phyloP scores from a whole-genome alignment of 2,113 vertebrate species.

The Lophochroa leadbeateri region DNA sequence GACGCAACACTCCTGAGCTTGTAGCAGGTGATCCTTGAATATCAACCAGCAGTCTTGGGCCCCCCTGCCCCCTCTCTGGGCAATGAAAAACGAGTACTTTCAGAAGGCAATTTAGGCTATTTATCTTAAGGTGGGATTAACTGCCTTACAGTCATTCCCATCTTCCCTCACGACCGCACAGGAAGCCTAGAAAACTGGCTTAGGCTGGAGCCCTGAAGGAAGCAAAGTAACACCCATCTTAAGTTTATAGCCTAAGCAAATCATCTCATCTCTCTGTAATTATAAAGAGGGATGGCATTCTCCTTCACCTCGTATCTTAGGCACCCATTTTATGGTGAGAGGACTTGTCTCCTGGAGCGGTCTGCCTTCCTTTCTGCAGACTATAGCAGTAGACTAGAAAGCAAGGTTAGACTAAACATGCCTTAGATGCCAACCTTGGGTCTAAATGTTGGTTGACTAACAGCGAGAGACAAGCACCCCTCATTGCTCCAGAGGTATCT shows the following conservation, averaged over 20 bases:
- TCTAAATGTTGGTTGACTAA: not conserved
- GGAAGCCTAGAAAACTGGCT: not conserved
- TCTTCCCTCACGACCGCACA: not conserved
- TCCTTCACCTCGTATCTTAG: not conserved
- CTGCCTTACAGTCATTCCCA: fast-evolving
- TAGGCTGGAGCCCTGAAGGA: not conserved
- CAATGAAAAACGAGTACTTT: not conserved
- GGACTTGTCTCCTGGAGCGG: not conserved
- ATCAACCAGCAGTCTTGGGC: no score
- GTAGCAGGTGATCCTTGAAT: no score
- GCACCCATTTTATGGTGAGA: not conserved
- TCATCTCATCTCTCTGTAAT: not conserved
- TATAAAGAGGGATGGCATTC: not conserved
- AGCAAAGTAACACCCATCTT: not conserved
- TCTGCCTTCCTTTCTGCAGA: not conserved
- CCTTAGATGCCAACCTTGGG: not conserved
- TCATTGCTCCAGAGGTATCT: not conserved
- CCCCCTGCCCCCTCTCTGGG: no score
- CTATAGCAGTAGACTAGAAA: not conserved
- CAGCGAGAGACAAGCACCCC: not conserved
- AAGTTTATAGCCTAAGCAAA: not conserved
- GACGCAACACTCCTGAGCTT: no score
- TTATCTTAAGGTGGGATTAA: not conserved
- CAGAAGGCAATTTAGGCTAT: not conserved
- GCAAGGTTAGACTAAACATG: not conserved